Conservation (phyloP, 1,140 invertebrate species). For the Drosophila virilis region DNA sequence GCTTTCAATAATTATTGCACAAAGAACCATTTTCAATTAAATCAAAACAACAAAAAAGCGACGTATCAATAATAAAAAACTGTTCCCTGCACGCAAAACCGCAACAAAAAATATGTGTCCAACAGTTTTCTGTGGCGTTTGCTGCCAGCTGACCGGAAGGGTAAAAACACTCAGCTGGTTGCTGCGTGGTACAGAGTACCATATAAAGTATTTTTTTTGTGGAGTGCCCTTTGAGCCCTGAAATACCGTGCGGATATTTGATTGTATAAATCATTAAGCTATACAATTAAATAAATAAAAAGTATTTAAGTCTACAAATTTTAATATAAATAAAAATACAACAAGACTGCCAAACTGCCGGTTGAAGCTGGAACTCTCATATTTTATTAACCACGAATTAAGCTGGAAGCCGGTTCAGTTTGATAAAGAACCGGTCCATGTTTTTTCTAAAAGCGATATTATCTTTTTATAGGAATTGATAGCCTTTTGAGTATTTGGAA, state of each 20-base stretch:
- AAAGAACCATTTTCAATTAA: not conserved
- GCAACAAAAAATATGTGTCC: slow-evolving; percentile 22
- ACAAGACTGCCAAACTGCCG: too few species aligned
- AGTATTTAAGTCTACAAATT: not conserved
- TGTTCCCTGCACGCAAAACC: slow-evolving; percentile 16
- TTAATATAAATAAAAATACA: not conserved
- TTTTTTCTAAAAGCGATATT: too few species aligned
- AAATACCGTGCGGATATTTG: not conserved
- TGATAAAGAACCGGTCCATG: too few species aligned
- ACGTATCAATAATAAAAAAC: slow-evolving; percentile 46
- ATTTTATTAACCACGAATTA: too few species aligned
- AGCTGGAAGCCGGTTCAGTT: too few species aligned
- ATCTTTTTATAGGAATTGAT: too few species aligned
- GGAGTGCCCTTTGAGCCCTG: not conserved
- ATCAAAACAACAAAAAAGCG: not conserved
- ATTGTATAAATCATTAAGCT: not conserved
- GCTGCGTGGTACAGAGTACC: not conserved
- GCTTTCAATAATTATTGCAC: slow-evolving; percentile 34
- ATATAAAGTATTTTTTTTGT: not conserved
- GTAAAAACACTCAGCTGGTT: slow-evolving; percentile 13
- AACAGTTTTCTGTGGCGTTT: slow-evolving; percentile 15
- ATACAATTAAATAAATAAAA: slow-evolving; percentile 10
- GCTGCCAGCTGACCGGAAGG: slow-evolving; percentile 8
- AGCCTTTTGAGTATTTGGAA: too few species aligned
- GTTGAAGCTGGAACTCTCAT: too few species aligned